Evolutionary conservation across 2,888 invertebrate species (phyloP), one percentile per base, ranked within the genome.

Genomic region (Gordius sp.): DNA sequence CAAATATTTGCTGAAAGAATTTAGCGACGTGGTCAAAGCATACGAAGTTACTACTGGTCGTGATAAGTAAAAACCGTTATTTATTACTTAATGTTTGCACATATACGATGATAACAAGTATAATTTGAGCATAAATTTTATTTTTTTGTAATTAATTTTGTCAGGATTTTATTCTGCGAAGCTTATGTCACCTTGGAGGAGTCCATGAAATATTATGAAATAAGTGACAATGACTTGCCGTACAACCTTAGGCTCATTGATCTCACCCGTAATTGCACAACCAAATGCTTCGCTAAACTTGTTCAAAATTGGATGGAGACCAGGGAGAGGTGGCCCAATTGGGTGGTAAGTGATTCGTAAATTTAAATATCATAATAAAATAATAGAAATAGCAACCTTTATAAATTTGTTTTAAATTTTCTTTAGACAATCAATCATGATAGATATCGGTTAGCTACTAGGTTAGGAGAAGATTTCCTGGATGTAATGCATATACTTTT

Each of bases 341-440:
- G 60, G 60, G 59, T 60, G 47, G 47, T 47, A 47, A 47, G 20
- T 47, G n/a, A n/a, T n/a, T n/a, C n/a, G n/a, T n/a, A n/a, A n/a
- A n/a, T n/a, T n/a, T n/a, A n/a, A n/a, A n/a, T n/a, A n/a, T n/a
- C n/a, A n/a, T n/a, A n/a, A n/a, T n/a, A n/a, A n/a, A n/a, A n/a
- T n/a, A n/a, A n/a, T n/a, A n/a, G n/a, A n/a, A n/a, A n/a, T n/a
- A n/a, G n/a, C n/a, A n/a, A n/a, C n/a, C n/a, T n/a, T n/a, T n/a
- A n/a, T n/a, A n/a, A n/a, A n/a, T n/a, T n/a, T n/a, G n/a, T n/a
- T n/a, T n/a, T n/a, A n/a, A n/a, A n/a, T n/a, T n/a, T n/a, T n/a
- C n/a, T n/a, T n/a, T n/a, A n/a, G n/a, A n/a, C n/a, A n/a, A n/a
- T n/a, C n/a, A n/a, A n/a, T n/a, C n/a, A n/a, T n/a, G n/a, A n/a